A percentile compares a stretch with the other conserved stretches of the same genome.
Conservation (phyloP, 2,113 vertebrate species). For the Gallinago media region DNA sequence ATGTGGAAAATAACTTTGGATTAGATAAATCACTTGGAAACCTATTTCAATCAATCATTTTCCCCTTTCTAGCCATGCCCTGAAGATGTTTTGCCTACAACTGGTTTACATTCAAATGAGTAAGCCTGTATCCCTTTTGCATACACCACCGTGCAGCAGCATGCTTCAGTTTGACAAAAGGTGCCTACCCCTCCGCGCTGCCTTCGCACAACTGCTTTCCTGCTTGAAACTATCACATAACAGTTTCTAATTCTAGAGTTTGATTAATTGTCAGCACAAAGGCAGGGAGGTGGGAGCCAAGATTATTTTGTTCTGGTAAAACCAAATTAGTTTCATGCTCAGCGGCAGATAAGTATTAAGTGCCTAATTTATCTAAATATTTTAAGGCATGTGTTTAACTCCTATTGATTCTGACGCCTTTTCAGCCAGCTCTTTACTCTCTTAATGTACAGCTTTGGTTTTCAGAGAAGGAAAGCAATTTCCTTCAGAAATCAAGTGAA, state of each 20-base stretch:
- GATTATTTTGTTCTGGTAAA: not conserved
- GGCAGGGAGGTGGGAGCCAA: not conserved
- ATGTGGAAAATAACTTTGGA: constrained; percentile 28
- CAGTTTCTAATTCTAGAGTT: not conserved
- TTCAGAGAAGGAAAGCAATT: not conserved
- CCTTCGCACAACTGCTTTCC: not conserved
- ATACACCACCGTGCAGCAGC: not conserved
- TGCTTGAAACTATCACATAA: not conserved
- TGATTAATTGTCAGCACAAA: not conserved
- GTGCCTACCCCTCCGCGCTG: not conserved
- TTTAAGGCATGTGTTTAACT: not conserved
- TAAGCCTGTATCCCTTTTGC: not conserved
- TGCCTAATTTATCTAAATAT: not conserved
- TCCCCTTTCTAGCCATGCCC: constrained; percentile 21
- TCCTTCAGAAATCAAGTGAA: not conserved
- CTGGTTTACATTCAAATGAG: constrained; percentile 24
- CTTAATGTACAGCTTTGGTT: not conserved
- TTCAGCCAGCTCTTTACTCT: not conserved
- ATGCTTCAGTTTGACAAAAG: not conserved
- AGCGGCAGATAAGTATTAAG: not conserved
- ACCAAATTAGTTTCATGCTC: rapidly evolving
- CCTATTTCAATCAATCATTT: constrained; percentile 53
- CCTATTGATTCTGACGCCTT: not conserved
- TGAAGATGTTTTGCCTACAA: constrained; percentile 38
- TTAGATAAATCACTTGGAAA: constrained; percentile 61